Conservation (phyloP, 2,797 vertebrate genomes). For the Mionectes olivaceus region DNA sequence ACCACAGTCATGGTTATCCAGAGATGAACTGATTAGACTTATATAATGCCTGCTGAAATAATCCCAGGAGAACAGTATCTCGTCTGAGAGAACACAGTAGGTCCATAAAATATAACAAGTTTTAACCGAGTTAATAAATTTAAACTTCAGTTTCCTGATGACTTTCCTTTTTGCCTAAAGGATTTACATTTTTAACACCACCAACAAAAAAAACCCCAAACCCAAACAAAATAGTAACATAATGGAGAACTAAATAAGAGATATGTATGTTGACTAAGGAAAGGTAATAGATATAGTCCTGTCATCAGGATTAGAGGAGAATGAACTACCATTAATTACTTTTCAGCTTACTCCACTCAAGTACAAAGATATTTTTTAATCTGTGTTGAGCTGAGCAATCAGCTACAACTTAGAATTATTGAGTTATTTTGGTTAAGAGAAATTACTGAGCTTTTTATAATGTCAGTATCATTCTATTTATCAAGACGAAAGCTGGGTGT, state of each 20-base stretch:
- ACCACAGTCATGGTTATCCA: background rate
- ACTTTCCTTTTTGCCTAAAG: background rate
- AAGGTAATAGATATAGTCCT: background rate
- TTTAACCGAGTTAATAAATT: background rate
- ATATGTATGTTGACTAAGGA: background rate
- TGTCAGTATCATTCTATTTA: background rate
- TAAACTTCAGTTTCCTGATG: background rate
- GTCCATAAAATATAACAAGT: background rate
- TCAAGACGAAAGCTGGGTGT: background rate
- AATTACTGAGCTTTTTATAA: background rate
- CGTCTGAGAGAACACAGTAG: background rate
- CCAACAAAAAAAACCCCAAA: no score
- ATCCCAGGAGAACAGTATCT: background rate
- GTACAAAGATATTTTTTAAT: background rate
- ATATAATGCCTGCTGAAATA: background rate
- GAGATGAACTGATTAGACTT: slow-evolving; percentile 9
- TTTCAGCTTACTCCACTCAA: background rate
- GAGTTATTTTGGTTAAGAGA: background rate
- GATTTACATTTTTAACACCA: background rate
- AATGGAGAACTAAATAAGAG: background rate
- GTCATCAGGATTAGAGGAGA: slow-evolving; percentile 14
- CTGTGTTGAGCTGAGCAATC: background rate
- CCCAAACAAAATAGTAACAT: background rate
- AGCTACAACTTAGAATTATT: background rate
- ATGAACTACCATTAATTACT: slow-evolving; percentile 6